Conservation (phyloP, 2,113 vertebrate genomes). For the Gymnorhina tibicen region DNA sequence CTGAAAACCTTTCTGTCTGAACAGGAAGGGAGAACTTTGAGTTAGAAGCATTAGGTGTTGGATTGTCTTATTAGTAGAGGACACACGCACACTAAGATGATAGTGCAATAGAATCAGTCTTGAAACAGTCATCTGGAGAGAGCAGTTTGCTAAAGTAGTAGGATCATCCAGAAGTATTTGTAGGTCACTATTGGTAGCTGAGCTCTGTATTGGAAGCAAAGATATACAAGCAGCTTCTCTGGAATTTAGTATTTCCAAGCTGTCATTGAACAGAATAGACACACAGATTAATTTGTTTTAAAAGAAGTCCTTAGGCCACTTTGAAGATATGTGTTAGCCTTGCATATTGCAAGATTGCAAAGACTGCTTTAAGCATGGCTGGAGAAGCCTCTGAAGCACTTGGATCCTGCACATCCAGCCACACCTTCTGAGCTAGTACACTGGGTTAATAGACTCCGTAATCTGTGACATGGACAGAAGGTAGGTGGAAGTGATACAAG, state of each 20-base stretch:
- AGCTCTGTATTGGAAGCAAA: not conserved
- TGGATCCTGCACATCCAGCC: not conserved
- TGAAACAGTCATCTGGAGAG: not conserved
- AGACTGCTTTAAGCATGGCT: not conserved
- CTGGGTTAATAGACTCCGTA: accelerated
- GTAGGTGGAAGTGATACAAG: not conserved
- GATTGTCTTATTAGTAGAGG: not conserved
- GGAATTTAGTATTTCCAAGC: not conserved
- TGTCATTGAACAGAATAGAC: not conserved
- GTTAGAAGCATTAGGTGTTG: accelerated
- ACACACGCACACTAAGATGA: not conserved
- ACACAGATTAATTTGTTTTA: not conserved
- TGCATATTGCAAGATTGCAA: not conserved
- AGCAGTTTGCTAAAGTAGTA: not conserved
- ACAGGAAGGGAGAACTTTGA: not conserved
- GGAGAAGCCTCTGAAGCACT: not conserved
- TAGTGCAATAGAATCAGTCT: not conserved
- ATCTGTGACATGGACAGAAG: not conserved
- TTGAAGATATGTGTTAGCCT: not conserved
- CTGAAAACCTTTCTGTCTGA: not conserved
- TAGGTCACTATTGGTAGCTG: not conserved
- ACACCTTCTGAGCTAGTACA: not conserved
- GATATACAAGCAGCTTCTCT: accelerated
- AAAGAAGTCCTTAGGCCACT: not conserved
- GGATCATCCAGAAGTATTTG: not conserved